A percentile compares a stretch with the other conserved stretches of the same genome.
Evolutionary conservation across 2,888 invertebrate species (phyloP).

Genomic region (Phyto melanocephala): DNA sequence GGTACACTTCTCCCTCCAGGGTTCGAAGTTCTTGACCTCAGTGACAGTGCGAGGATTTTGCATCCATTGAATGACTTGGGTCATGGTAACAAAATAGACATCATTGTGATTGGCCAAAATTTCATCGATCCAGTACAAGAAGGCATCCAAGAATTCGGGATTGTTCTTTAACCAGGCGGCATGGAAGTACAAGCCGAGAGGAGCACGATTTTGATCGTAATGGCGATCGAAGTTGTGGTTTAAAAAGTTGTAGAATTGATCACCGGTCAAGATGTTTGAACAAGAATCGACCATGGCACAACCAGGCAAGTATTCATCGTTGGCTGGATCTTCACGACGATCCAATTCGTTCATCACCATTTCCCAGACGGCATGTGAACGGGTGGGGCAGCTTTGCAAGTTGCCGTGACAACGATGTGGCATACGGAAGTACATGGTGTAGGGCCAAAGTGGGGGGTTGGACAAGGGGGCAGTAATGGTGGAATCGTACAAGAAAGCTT

Average conservation of each 20-base stretch:
- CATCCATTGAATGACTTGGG: conserved; percentile 97
- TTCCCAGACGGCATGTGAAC: conserved; percentile 96
- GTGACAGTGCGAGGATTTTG: conserved; percentile 92
- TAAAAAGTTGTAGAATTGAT: conserved; percentile 96
- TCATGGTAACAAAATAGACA: conserved; percentile 96
- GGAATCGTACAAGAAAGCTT: conserved; percentile 96
- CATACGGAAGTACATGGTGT: conserved; percentile 98
- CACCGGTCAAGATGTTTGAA: conserved; percentile 93
- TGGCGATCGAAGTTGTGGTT: conserved; percentile 96
- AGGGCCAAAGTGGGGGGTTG: conserved; percentile 97
- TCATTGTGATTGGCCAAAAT: conserved; percentile 90
- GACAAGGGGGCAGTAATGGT: conserved; percentile 95
- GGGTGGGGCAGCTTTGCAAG: conserved; percentile 92
- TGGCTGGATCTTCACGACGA: conserved; percentile 92
- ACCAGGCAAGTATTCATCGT: conserved; percentile 93
- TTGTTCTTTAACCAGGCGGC: conserved; percentile 96
- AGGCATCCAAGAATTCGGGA: conserved; percentile 94
- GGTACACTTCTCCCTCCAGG: conserved; percentile 95
- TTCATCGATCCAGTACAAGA: conserved; percentile 96
- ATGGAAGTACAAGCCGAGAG: conserved; percentile 94
- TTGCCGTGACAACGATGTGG: conserved; percentile 96
- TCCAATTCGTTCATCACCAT: conserved; percentile 97
- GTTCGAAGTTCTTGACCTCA: conserved; percentile 94
- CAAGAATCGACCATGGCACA: conserved; percentile 98
- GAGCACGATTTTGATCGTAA: conserved; percentile 93